These are phyloP conservation scores for Galagoides demidoff DNA, from an alignment of 2,797 vertebrate genomes.

Conservation along the genomic window DNA sequence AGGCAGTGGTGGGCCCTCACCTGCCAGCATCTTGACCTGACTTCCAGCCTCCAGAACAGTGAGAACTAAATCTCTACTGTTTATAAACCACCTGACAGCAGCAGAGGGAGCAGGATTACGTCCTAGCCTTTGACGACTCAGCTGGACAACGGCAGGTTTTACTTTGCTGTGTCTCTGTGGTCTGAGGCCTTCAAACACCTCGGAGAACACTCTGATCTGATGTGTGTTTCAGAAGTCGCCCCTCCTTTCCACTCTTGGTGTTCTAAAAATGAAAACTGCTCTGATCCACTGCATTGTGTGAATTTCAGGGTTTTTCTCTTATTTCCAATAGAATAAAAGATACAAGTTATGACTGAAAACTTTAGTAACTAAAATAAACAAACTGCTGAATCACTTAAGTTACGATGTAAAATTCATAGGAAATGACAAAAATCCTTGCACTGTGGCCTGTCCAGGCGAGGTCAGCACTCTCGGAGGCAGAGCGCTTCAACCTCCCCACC, in stretches of 20 bases:
- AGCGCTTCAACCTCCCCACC: neutral
- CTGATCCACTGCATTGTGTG: neutral
- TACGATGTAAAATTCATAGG: neutral
- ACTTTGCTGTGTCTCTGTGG: fast-evolving
- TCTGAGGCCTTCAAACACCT: neutral
- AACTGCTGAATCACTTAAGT: neutral
- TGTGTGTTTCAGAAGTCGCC: neutral
- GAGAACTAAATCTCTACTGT: neutral
- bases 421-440: neutral
- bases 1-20: no score
- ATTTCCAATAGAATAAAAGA: neutral
- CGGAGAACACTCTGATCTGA: fast-evolving
- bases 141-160: fast-evolving
- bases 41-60: no score
- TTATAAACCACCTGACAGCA: no score
- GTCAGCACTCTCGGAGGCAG: neutral
- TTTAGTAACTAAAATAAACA: neutral
- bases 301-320: neutral
- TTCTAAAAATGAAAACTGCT: neutral
- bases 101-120: neutral
- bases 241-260: neutral
- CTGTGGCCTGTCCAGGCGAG: neutral
- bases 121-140: fast-evolving
- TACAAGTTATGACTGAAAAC: neutral
- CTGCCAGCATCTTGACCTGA: fast-evolving